phyloP scores from a whole-genome alignment of 2,888 invertebrate species.

The Drosophila austrosaltans region DNA sequence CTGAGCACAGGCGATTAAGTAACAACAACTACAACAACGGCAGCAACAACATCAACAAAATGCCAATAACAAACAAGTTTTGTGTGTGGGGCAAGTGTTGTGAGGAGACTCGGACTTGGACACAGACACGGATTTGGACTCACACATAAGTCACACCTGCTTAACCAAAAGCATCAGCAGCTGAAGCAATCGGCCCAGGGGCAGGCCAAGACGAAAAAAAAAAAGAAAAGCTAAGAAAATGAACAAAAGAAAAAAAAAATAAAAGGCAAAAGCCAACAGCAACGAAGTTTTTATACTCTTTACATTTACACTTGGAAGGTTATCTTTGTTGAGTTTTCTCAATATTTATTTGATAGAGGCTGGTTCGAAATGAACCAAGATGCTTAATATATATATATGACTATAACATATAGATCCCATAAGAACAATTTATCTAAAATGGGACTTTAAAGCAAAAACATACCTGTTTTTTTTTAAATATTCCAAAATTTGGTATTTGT shows the following conservation, averaged over 20 bases:
- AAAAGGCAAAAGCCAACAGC: slow-evolving; percentile 53
- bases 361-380: too few relatives aligned
- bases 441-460: too few relatives aligned
- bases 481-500: too few relatives aligned
- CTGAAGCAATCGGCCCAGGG: neutral
- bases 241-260: slow-evolving; percentile 12
- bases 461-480: too few relatives aligned
- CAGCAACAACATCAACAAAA: slow-evolving; percentile 45
- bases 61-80: slow-evolving; percentile 60
- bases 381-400: too few relatives aligned
- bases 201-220: slow-evolving; percentile 17
- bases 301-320: too few relatives aligned
- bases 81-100: neutral
- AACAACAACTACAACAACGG: slow-evolving; percentile 54
- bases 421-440: too few relatives aligned
- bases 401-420: too few relatives aligned
- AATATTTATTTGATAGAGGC: too few relatives aligned
- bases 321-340: too few relatives aligned
- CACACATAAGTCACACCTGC: slow-evolving; percentile 65
- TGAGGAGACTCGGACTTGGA: slow-evolving; percentile 9
- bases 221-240: slow-evolving; percentile 25
- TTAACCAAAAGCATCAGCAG: slow-evolving; percentile 46
- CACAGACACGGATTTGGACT: slow-evolving; percentile 13
- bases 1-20: slow-evolving; percentile 68
- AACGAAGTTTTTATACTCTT: slow-evolving; percentile 29